Evolutionary conservation across 2,797 vertebrate genomes (phyloP).

Genomic region (Meriones psammophilus): DNA sequence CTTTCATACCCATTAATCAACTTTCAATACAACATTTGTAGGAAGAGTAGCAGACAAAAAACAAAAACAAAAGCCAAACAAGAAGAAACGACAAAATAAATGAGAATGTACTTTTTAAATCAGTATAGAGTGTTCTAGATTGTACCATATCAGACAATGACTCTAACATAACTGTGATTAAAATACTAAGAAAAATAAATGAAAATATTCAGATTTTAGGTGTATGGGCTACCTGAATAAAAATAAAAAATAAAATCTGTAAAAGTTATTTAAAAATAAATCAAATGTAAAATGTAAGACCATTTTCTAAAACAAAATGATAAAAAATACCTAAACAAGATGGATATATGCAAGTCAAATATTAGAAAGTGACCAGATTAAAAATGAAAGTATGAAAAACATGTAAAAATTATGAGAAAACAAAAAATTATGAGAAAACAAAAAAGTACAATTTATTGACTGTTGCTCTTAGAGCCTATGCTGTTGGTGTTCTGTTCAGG

Average conservation of each 20-base stretch:
- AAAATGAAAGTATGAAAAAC: background rate
- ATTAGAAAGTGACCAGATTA: background rate
- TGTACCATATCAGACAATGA: background rate
- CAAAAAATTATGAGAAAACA: background rate
- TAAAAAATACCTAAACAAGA: background rate
- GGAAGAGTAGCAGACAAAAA: background rate
- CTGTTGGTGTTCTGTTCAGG: too few species aligned
- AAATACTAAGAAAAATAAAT: background rate
- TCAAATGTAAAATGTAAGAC: background rate
- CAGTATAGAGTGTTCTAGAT: background rate
- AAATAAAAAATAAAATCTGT: background rate
- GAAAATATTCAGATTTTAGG: constrained; percentile 11
- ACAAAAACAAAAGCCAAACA: constrained; percentile 2
- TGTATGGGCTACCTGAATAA: background rate
- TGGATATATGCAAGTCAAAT: background rate
- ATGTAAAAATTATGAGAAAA: background rate
- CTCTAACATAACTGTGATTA: background rate
- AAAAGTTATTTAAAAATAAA: background rate
- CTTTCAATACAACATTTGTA: background rate
- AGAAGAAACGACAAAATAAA: background rate
- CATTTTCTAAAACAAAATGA: background rate
- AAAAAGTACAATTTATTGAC: background rate
- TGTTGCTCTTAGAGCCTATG: too few species aligned
- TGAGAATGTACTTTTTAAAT: background rate
- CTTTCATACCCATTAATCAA: constrained; percentile 18